Base-by-base conservation (phyloP, 2,797 vertebrate genomes). In the Neoniphon sammara region DNA sequence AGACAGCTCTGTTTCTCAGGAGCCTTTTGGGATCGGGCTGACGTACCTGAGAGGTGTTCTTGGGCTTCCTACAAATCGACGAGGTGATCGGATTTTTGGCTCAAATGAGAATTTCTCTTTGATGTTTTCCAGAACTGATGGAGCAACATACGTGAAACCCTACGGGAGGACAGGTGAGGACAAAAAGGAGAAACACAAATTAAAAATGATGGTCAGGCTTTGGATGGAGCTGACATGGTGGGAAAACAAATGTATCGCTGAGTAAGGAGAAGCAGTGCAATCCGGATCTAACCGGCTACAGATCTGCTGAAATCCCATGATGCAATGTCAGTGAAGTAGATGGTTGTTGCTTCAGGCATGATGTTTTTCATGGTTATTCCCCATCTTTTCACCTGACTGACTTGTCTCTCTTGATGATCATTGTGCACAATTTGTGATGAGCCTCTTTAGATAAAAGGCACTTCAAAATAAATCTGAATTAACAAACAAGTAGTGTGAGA, bases 81-180 rank as follows among this genome's bases (percentile, higher is more conserved):
- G 95, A 87, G 98, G 97, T 34, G 98, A 99, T 87, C 98, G 95
- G 73, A 98, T 97, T 95, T 98, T 99, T 94, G 97, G 97, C 96
- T 99, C 97, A 85, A 95, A 99, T 42, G 97, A 96, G 94, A 99
- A 99, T 91, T 94, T 97, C 90, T 98, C 98, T 94, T 98, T 99
- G 68, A 99, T 95, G 5, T 98, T 98, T 94, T 98, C 98, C 94
- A 99, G 95, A 90, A 99, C 97, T 71, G 97, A 99, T 39, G 98
- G 98, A 92, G 98, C 98, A 77, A 99, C 98, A 3, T 99, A 99
- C 0, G 98, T 99, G 87, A 99, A 99, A 86, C 98, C 98, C 98
- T 99, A 68, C 11, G 58, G 55, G 30, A 63, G 27, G 17, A 56
- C 18, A 71, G 1, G 4, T 2, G 20, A 30, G 27, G 27, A 46